phyloP scores from a whole-genome alignment of 2,888 invertebrate species.

The Autographa gamma region DNA sequence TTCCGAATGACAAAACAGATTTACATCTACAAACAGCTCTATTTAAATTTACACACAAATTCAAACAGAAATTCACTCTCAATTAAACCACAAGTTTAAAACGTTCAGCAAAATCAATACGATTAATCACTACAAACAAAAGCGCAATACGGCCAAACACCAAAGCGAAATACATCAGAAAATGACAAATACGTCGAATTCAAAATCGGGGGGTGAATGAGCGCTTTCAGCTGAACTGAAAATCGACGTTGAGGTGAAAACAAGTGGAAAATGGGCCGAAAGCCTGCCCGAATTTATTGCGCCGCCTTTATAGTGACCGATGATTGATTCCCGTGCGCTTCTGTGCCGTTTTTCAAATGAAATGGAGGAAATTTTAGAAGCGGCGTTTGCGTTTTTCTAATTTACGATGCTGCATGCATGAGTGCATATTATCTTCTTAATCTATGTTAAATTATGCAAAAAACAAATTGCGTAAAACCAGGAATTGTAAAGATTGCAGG shows the following conservation, averaged over 20 bases:
- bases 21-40: background rate
- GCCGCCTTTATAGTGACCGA: constrained; percentile 67
- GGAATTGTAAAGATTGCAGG: too few relatives aligned
- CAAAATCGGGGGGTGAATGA: constrained; percentile 63
- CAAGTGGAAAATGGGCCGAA: constrained; percentile 80
- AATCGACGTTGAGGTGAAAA: constrained; percentile 78
- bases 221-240: constrained; percentile 57
- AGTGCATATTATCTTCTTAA: background rate
- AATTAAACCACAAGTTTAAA: constrained; percentile 46
- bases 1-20: background rate
- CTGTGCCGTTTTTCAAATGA: constrained; percentile 59
- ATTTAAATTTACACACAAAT: constrained; percentile 10
- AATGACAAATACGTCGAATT: constrained; percentile 69
- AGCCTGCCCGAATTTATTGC: constrained; percentile 76
- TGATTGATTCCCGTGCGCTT: constrained; percentile 76
- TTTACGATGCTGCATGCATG: background rate
- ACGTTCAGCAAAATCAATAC: constrained; percentile 49
- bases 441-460: background rate
- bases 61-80: constrained; percentile 30
- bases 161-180: constrained; percentile 59
- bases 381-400: constrained; percentile 9
- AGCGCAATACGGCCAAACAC: constrained; percentile 55
- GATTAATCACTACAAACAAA: constrained; percentile 59
- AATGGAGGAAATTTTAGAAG: constrained; percentile 41
- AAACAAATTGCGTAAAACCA: background rate